These are phyloP conservation scores for Scytalopus superciliaris DNA, from an alignment of 2,113 vertebrate genomes.

Conservation along the genomic window DNA sequence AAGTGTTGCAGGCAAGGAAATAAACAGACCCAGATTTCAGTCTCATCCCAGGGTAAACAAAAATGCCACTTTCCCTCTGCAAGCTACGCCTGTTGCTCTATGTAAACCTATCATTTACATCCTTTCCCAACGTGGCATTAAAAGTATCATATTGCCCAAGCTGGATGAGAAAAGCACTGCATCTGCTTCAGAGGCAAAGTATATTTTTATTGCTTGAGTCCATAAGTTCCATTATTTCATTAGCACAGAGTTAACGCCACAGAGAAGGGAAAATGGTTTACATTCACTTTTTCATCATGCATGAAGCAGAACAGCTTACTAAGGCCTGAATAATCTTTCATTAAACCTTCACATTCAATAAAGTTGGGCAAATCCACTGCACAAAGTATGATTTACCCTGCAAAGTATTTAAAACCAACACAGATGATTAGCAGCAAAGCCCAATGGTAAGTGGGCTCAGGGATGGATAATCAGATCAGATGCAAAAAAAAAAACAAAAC, in stretches of 20 bases:
- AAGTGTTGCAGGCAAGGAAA: background rate
- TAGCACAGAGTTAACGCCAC: background rate
- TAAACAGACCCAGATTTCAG: slow-evolving; percentile 25
- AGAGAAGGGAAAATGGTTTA: background rate
- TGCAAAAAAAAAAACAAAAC: background rate
- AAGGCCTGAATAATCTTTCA: background rate
- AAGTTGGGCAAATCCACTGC: background rate
- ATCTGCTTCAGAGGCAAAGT: background rate
- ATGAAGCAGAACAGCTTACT: background rate
- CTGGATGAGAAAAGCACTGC: background rate
- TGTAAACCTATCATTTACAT: slow-evolving; percentile 7
- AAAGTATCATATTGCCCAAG: background rate
- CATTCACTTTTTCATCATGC: background rate
- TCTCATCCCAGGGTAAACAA: background rate
- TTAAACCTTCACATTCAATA: background rate
- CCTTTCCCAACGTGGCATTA: background rate
- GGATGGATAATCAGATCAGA: background rate
- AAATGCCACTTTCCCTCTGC: background rate
- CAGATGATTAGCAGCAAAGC: background rate
- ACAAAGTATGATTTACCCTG: background rate
- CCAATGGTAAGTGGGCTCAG: accelerated
- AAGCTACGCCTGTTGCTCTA: background rate
- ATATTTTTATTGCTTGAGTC: background rate
- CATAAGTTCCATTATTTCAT: background rate
- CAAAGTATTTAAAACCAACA: background rate